Evolutionary conservation across 2,113 vertebrate genomes (phyloP), one percentile per base, ranked within the genome.

Genomic region (Aramus guarauna): DNA sequence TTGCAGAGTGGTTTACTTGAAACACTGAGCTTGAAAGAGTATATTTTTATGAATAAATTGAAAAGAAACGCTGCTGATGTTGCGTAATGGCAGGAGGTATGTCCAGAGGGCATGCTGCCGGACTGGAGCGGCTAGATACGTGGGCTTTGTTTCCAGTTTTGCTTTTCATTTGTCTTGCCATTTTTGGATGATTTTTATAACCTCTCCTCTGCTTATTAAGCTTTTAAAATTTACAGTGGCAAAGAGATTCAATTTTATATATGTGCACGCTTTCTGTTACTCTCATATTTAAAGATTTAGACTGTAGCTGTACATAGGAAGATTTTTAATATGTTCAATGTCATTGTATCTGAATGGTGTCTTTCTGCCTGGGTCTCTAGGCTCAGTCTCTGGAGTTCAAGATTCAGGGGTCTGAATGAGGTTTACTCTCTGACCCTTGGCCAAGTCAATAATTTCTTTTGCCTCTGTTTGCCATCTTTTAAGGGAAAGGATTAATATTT

Each of bases 391-490:
- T 48, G 39, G 15, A 93, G 34, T 73, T 88, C 14, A 72, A 67
- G 53, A 67, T 89, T 91, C 48, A 52, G 85, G 83, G 78, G 37
- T 85, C 87, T 85, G 77, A 73, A 16, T 62, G 29, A 76, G 43
- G 12, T 94, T 89, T 94, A 27, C 19, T 92, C 53, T 79, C 82
- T 95, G 84, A 91, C 73, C 81, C 69, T 67, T 62, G 67, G 94
- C 91, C 91, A 94, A 92, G 81, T 78, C 69, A 62, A 36, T 95
- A 12, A 62, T 94, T 92, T 90, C 66, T 77, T 87, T 89, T 95
- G 78, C 91, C 59, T 96, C 86, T 80, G 80, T 91, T 97, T 95
- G 84, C 94, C 94, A 67, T 97, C 58, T 91, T 97, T 77, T 72
- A 60, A 91, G 39, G 56, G 84, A 92, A 85, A 36, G 78, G 91